Percentiles rank a stretch among this genome's conserved stretches.
phyloP scores from a whole-genome alignment of 2,113 vertebrate species.

The Manacus vitellinus region DNA sequence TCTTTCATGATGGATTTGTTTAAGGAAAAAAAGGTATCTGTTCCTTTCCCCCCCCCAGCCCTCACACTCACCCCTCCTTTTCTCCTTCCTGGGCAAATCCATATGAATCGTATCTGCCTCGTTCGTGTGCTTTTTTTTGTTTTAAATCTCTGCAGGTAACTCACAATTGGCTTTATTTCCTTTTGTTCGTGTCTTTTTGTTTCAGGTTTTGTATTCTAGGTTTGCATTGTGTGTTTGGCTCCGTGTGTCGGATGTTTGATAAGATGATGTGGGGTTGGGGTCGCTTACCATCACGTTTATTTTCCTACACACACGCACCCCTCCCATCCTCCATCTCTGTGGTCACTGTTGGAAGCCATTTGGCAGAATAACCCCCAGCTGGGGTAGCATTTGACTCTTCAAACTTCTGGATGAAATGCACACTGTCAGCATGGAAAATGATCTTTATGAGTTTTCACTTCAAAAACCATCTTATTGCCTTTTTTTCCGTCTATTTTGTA shows the following conservation, averaged over 20 bases:
- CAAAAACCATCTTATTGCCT: conserved; percentile 64
- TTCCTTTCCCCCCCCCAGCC: conserved; percentile 26
- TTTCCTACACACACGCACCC: conserved; percentile 57
- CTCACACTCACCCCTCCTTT: conserved; percentile 62
- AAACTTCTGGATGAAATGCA: conserved; percentile 87
- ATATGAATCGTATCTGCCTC: conserved; percentile 72
- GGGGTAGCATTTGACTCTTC: conserved; percentile 90
- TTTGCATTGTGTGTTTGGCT: conserved; percentile 65
- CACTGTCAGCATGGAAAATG: conserved; percentile 85
- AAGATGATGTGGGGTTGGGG: conserved; percentile 57
- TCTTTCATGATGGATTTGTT: conserved; percentile 82
- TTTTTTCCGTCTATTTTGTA: conserved; percentile 48
- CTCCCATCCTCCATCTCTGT: conserved; percentile 80
- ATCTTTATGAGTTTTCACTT: conserved; percentile 79
- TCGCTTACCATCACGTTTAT: conserved; percentile 67
- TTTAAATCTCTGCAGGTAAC: conserved; percentile 76
- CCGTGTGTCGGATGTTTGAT: conserved; percentile 59
- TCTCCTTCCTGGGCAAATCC: conserved; percentile 73
- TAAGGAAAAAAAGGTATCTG: conserved; percentile 76
- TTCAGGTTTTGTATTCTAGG: conserved; percentile 55
- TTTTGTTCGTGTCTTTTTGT: conserved; percentile 57
- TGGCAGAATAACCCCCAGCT: conserved; percentile 86
- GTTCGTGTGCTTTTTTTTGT: conserved; percentile 59
- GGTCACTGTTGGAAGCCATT: conserved; percentile 91
- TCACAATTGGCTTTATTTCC: conserved; percentile 62